Evolutionary conservation across 2,888 invertebrate genomes (phyloP).

Genomic region (Diaperis boleti): DNA sequence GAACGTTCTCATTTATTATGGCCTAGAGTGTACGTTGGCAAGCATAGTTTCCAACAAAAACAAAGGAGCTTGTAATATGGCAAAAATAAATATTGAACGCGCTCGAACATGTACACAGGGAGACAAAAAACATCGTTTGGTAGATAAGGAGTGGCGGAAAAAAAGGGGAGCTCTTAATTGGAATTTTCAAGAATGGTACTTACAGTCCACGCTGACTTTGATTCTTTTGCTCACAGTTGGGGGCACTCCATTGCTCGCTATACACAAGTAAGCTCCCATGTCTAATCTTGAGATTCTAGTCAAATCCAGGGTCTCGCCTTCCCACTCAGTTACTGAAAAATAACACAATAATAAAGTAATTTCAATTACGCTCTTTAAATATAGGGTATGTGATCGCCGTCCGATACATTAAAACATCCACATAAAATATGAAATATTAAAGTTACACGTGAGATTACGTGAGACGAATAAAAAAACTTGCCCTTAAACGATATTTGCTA

Average conservation of each 20-base stretch:
- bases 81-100: conserved; percentile 24
- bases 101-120: conserved; percentile 4
- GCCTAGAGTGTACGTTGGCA: conserved; percentile 10
- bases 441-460: conserved; percentile 31
- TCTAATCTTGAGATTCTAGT: conserved; percentile 87
- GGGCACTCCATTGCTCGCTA: conserved; percentile 90
- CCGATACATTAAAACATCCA: conserved; percentile 20
- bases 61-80: conserved; percentile 18
- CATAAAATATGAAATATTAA: conserved; percentile 19
- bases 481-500: conserved; percentile 9
- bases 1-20: conserved; percentile 20
- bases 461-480: conserved; percentile 18
- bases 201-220: conserved; percentile 94
- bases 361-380: conserved; percentile 49
- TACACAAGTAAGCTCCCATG: conserved; percentile 94
- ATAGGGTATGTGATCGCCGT: conserved; percentile 31
- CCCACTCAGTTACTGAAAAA: conserved; percentile 82
- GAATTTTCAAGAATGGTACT: conserved; percentile 68
- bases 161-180: conserved; percentile 13
- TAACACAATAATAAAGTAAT: conserved; percentile 43
- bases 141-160: conserved; percentile 4
- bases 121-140: neutral
- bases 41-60: conserved; percentile 8
- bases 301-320: conserved; percentile 86
- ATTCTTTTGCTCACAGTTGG: conserved; percentile 92